Percentiles rank a stretch among this genome's conserved stretches.
Conservation (phyloP, 2,797 vertebrate genomes). For the Cossypha polioptera region DNA sequence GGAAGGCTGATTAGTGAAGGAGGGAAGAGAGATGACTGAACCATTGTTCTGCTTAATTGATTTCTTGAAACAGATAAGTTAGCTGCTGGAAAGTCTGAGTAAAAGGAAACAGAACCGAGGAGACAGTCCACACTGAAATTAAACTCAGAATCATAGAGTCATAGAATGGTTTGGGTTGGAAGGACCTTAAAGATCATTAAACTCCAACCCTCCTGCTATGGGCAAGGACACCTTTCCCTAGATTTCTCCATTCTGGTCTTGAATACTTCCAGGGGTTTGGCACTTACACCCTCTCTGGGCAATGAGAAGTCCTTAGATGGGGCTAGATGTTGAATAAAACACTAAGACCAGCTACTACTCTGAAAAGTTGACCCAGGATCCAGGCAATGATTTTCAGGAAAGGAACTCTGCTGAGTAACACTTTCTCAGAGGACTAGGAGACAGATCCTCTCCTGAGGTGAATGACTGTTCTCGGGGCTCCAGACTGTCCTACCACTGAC, state of each 20-base stretch:
- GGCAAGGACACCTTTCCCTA: background rate
- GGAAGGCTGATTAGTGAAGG: background rate
- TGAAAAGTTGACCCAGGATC: background rate
- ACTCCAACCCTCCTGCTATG: background rate
- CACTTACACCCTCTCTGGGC: background rate
- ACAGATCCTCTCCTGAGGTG: background rate
- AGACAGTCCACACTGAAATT: background rate
- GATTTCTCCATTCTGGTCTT: background rate
- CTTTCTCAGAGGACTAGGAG: background rate
- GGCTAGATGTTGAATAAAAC: background rate
- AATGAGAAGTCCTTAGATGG: background rate
- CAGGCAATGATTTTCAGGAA: background rate
- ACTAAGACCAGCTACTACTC: background rate
- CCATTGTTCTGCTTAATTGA: background rate
- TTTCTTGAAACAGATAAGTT: background rate
- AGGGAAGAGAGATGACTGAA: background rate
- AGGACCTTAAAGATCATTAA: background rate
- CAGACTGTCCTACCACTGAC: background rate
- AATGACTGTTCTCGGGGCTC: fast-evolving
- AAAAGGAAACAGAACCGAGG: background rate
- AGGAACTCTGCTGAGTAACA: background rate
- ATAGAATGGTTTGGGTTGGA: background rate
- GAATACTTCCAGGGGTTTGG: background rate
- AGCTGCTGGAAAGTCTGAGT: background rate
- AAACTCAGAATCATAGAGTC: background rate